Conservation (phyloP, 2,888 invertebrate species). For the Teleogryllus oceanicus region DNA sequence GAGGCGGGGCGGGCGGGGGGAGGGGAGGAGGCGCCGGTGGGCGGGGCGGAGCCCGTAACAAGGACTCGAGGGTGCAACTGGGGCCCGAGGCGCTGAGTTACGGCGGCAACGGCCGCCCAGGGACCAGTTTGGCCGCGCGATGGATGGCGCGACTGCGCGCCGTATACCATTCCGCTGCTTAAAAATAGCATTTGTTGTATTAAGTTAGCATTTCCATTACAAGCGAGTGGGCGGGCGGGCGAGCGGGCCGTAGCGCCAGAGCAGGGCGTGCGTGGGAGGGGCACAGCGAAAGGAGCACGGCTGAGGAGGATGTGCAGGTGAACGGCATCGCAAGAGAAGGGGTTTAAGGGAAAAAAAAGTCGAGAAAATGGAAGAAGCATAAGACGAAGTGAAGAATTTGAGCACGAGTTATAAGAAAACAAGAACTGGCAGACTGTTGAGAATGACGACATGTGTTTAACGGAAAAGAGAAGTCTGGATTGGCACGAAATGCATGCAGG, state of each 20-base stretch:
- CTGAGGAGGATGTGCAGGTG: not conserved
- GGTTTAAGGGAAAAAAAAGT: no score
- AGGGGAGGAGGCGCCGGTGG: not conserved
- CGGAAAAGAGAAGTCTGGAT: no score
- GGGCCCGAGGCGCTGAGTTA: constrained; percentile 33
- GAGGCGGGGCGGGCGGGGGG: not conserved
- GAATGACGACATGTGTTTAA: no score
- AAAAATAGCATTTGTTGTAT: constrained; percentile 18
- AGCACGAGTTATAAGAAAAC: no score
- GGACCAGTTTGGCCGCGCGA: constrained; percentile 31
- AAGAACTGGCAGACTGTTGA: no score
- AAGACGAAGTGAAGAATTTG: no score
- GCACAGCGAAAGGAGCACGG: not conserved
- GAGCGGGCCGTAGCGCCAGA: not conserved
- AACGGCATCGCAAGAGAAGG: not conserved
- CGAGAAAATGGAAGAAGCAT: no score
- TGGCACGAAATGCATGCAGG: no score
- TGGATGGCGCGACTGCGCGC: not conserved
- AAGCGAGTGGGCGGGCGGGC: not conserved
- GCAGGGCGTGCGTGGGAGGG: not conserved
- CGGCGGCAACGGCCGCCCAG: constrained; percentile 32
- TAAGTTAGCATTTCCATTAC: constrained; percentile 7
- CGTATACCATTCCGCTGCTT: constrained; percentile 18
- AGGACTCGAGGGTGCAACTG: constrained; percentile 28
- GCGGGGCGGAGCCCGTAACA: not conserved